Evolutionary conservation across 2,113 vertebrate genomes (phyloP), one percentile per base, ranked within the genome.

Genomic region (Prunella fulvescens): DNA sequence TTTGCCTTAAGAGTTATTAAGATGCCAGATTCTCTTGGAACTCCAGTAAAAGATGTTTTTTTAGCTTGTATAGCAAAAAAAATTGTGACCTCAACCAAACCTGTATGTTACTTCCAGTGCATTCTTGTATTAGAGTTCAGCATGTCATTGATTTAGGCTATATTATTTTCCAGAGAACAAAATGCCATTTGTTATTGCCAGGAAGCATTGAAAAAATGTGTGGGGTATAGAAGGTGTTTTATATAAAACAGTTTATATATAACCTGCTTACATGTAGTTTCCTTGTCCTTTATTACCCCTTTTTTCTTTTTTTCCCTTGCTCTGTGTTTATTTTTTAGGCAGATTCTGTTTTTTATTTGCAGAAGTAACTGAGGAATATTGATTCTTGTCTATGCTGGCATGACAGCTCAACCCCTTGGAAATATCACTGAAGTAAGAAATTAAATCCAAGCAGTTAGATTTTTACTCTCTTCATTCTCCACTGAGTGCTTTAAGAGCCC

Each of bases 361-460:
- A 90, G 72, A 81, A 83, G 66, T 71, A 85, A 47, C 58, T 77
- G 62, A 86, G 47, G 42, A 90, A 85, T 94, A 94, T 67, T 96
- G 89, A 81, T 88, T 86, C 64, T 92, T 81, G 76, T 58, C 84
- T 76, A 1, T 89, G 77, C 84, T 94, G 84, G 77, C 92, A 88
- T 77, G 77, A 47, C 76, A 56, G 42, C 73, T 57, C 81, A 90
- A 65, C 67, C 51, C 48, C 77, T 94, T 89, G 83, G 67, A 94
- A 97, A 86, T 93, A 92, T 11, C 57, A 81, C 40, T 74, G 67
- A 96, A 94, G 35, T 92, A 88, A 97, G 86, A 95, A 93, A 96
- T 86, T 33, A 83, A 88, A 92, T 62, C 64, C 66, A 58, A 79
- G 60, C 85, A 84, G 92, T 33, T 82, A 86, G 60, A 60, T 87